phyloP scores from a whole-genome alignment of 2,797 vertebrate genomes.

The Lophotriccus pileatus region DNA sequence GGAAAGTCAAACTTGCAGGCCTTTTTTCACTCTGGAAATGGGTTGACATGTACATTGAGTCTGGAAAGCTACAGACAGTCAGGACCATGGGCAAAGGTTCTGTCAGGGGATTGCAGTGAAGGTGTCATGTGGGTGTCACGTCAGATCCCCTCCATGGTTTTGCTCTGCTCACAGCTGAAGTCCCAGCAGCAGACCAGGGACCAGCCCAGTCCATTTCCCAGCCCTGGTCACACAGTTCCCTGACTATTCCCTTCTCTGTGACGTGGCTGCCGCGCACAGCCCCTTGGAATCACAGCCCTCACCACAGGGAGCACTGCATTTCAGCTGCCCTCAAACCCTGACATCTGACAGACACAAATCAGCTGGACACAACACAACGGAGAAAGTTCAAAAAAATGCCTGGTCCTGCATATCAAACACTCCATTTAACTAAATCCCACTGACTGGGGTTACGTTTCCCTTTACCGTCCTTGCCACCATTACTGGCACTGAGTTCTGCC shows the following conservation, averaged over 20 bases:
- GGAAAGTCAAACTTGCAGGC: not conserved
- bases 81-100: not conserved
- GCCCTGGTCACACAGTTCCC: not conserved
- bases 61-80: not conserved
- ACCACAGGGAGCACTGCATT: not conserved
- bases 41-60: rapidly evolving
- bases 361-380: not conserved
- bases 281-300: not conserved
- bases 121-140: rapidly evolving
- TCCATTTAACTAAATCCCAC: not conserved
- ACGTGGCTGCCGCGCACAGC: not conserved
- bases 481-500: not conserved
- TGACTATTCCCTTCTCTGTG: not conserved
- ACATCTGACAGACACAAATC: not conserved
- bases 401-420: rapidly evolving
- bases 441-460: not conserved
- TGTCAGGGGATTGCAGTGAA: not conserved
- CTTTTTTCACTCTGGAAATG: not conserved
- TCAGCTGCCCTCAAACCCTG: not conserved
- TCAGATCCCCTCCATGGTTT: not conserved
- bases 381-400: not conserved
- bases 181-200: not conserved
- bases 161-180: not conserved
- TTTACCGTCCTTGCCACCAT: not conserved
- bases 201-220: not conserved